These are phyloP conservation scores for Rafetus swinhoei DNA, from an alignment of 2,113 vertebrate genomes.

Conservation along the genomic window DNA sequence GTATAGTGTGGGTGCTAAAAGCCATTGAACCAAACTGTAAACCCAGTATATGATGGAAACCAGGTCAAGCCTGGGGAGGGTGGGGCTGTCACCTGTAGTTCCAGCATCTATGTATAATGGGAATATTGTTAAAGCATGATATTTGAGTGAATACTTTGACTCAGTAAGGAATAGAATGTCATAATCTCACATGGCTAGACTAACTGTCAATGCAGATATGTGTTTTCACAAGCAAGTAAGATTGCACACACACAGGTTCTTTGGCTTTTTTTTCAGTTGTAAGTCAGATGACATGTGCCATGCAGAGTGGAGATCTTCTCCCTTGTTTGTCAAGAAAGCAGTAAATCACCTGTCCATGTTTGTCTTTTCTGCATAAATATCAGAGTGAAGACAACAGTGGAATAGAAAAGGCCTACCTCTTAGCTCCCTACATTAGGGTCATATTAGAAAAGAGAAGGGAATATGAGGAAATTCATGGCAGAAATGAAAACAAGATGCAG, in stretches of 20 bases:
- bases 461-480: background rate
- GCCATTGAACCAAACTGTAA: too few relatives aligned
- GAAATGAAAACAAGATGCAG: too few relatives aligned
- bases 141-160: background rate
- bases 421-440: background rate
- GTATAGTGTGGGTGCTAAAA: too few relatives aligned
- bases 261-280: background rate
- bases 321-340: background rate
- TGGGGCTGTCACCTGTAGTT: too few relatives aligned
- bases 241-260: accelerated
- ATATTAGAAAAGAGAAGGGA: background rate
- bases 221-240: background rate
- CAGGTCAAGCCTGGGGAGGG: too few relatives aligned
- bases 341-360: background rate
- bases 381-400: background rate
- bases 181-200: background rate
- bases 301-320: background rate
- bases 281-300: background rate
- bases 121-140: background rate
- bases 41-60: too few relatives aligned
- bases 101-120: background rate
- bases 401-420: background rate
- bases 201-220: accelerated
- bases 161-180: background rate
- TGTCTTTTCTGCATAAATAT: background rate